phyloP scores from a whole-genome alignment of 2,797 vertebrate genomes.

The Brachymystax lenok region DNA sequence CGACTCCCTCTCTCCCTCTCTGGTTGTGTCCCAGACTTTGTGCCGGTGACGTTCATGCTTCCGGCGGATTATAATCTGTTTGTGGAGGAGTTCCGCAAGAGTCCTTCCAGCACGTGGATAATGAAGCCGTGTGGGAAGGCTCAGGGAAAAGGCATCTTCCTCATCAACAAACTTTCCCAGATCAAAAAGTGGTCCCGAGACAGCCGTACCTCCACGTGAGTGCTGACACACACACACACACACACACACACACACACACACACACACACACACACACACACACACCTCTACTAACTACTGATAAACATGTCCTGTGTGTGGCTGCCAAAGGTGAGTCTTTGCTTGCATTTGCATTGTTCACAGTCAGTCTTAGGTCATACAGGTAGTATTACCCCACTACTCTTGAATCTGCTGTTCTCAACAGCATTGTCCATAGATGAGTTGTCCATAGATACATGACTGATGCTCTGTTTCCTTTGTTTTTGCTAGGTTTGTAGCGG shows the following conservation, averaged over 20 bases:
- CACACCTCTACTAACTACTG: background rate
- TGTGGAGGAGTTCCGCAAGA: constrained; percentile 97
- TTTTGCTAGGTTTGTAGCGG: constrained; percentile 85
- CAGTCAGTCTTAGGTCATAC: background rate
- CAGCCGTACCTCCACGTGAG: constrained; percentile 95
- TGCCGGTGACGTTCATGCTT: constrained; percentile 98
- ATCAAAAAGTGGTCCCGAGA: constrained; percentile 99
- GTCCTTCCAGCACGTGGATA: constrained; percentile 98
- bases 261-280: constrained; percentile 10
- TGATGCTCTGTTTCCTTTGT: background rate
- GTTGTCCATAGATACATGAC: background rate
- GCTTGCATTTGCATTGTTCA: background rate
- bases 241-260: constrained; percentile 5
- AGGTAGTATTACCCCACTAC: background rate
- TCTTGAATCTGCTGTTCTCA: background rate
- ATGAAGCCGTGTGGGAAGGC: constrained; percentile 99
- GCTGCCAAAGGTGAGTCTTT: background rate
- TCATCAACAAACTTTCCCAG: constrained; percentile 98
- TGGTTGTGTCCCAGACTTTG: constrained; percentile 82
- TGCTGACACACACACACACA: background rate
- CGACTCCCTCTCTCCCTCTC: background rate
- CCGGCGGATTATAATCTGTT: constrained; percentile 97
- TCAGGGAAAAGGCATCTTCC: constrained; percentile 98
- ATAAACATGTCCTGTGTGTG: background rate
- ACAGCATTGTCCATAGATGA: background rate